These are phyloP conservation scores for Portunus trituberculatus DNA, from an alignment of 1,140 invertebrate genomes.

Conservation along the genomic window DNA sequence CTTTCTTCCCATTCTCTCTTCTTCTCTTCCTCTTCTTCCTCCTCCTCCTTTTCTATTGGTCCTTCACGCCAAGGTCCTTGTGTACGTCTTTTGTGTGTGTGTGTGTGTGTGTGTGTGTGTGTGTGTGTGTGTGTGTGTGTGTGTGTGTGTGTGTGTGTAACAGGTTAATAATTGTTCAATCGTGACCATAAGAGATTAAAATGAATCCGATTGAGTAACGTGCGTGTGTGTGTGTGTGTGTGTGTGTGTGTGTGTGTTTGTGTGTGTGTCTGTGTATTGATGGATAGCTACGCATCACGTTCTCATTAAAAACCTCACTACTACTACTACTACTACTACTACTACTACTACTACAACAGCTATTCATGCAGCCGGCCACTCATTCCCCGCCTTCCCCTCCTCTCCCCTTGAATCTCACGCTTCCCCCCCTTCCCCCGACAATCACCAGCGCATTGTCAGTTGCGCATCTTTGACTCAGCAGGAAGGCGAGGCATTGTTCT, in stretches of 20 bases:
- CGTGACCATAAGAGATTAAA: background rate
- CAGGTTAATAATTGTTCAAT: background rate
- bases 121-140: slow-evolving; percentile 32
- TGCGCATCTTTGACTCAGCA: too few species aligned
- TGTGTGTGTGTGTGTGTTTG: background rate
- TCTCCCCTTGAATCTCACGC: too few species aligned
- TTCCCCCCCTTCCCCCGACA: too few species aligned
- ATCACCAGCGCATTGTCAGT: too few species aligned
- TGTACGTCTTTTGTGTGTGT: slow-evolving; percentile 36
- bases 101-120: background rate
- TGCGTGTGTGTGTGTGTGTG: background rate
- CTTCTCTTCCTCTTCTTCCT: background rate
- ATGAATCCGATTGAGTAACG: background rate
- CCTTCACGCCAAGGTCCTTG: background rate
- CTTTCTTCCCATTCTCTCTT: background rate
- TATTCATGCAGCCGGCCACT: background rate
- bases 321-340: slow-evolving; percentile 26
- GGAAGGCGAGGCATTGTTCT: too few species aligned
- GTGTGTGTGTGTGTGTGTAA: background rate
- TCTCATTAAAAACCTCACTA: background rate
- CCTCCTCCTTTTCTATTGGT: background rate
- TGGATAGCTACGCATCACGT: background rate
- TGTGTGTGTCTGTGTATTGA: too few species aligned
- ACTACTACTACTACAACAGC: background rate
- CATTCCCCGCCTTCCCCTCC: too few species aligned